Base-by-base conservation (phyloP, 1,140 invertebrate genomes). In the Diprion similis region DNA sequence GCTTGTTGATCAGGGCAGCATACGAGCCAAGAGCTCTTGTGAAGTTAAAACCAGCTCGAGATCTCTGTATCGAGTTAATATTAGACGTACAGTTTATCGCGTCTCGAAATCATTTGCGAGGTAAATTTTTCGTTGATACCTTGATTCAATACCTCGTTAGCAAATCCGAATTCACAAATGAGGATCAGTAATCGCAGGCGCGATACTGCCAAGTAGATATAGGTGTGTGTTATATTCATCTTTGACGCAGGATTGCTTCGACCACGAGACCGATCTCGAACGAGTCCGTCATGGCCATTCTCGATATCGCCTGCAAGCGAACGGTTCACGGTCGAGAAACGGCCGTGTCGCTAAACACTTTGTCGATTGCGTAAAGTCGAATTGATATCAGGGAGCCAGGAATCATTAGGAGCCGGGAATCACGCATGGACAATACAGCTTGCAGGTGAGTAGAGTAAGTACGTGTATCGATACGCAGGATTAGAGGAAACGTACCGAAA, bases 311-410 rank as follows among this genome's bases (percentile, higher is more conserved):
- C 24, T 37, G 24, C 24, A 37, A 37, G 24, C 24, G 24, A 37
- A 6, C 24, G 24, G 24, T 6, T 37, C 15, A 65, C 15, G 59
- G 59, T 18, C 15, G 67, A 68, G 67, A 45, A n/a, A 68, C 18
- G 18, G 67, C 11, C 67, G 11, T 66, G 47, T 76, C 72, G 78
- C 79, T 80, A 86, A 85, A 82, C 80, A 84, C 81, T 84, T 59
- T 59, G 84, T 86, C 85, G 84, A 86, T 86, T 86, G 84, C 84
- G 83, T 86, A 85, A 86, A 84, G 78, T 84, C 84, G 83, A 86
- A 79, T 79, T 64, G n/a, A 9, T 19, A 86, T 66, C 74, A 83
- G 84, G 84, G 72, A 15, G 69, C 3, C 74, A 87, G 78, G 70
- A 80, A 11, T 6, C 13, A 9, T 7, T 13, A 75, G 59, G 66